Base-by-base conservation (phyloP, 2,113 vertebrate species). In the Apteryx mantelli region DNA sequence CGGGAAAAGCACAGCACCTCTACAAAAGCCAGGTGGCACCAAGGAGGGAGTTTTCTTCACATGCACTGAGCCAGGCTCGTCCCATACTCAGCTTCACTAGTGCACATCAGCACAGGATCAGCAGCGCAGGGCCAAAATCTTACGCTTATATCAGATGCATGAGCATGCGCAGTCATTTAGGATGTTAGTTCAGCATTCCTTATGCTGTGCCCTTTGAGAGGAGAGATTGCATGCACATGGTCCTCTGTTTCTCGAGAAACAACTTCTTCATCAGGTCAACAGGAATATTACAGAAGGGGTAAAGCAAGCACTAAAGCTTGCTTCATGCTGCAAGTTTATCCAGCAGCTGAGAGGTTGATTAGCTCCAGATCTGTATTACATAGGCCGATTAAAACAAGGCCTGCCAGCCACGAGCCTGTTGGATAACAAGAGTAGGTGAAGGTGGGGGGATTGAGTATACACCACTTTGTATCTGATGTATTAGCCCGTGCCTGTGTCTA, bases 111-210 rank as follows among this genome's bases (percentile, higher is more conserved):
- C 26, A 11, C 38, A 64, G 24, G 15, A 4, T 21, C 26, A 82
- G 11, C 61, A 9, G 18, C 77, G 13, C 14, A 61, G 11, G 2
- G 13, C 10, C 26, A 42, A 63, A 86, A 21, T 19, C 13, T 14
- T 34, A 21, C 38, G 4, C 0, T 2, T 0, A 30, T 1, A 1
- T 9, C 84, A 69, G 48, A 79, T 52, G 5, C 18, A 26, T 0
- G 0, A 58, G 21, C 16, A 13, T 28, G 48, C 9, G 42, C 46
- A 52, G 5, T 1, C 52, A 56, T 4, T 24, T 55, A 65, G 64
- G 58, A 64, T 50, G 21, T 9, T 64, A 91, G 32, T 21, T 86
- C 71, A 40, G 13, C 4, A 21, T 15, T 46, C 36, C 11, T 40
- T 26, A 9, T 0, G 0, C 48, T 30, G 14, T 40, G 58, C 25